Base-by-base conservation (phyloP, 2,797 vertebrate genomes). In the Sciaenops ocellatus region DNA sequence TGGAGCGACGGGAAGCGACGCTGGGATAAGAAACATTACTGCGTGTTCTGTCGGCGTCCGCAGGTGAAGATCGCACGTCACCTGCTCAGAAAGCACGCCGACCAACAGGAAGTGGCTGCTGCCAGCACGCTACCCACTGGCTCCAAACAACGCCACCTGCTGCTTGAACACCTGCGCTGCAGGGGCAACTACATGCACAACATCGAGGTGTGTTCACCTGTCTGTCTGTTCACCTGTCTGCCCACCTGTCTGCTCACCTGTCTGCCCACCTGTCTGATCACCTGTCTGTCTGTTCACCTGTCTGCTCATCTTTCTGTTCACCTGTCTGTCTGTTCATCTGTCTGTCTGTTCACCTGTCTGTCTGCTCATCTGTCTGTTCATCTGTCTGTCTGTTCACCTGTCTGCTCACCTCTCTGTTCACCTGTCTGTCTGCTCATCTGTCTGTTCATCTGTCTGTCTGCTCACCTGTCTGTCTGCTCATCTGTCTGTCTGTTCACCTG, bases 61-160 rank as follows among this genome's bases (percentile, higher is more conserved):
- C 90, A 92, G 80, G 89, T 90, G 57, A 92, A 93, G 83, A 92
- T 93, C 1, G 90, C 88, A 3, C 85, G 90, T 0, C 91, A 93
- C 78, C 85, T 93, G 65, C 76, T 92, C 24, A 76, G 85, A 47
- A 88, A 88, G 9, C 91, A 93, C 17, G 41, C 41, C 0, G 87
- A 92, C 3, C 69, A 93, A n/a, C 74, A 84, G 57, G 90, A 93
- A 30, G 91, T 93, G 11, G 15, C 30, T 5, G 73, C 89, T 0
- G 90, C 90, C 26, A 79, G 87, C n/a, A 18, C 54, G 0, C 66
- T 92, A 30, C 84, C 88, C 0, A 73, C 87, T 0, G 90, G 90
- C 3, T 92, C 88, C 72, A 92, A 89, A 20, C 73, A 92, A 6
- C 84, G 91, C n/a, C 89, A 90, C 62, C 77, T 91, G 57, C 77